Evolutionary conservation across 2,113 vertebrate genomes (phyloP).

Genomic region (Perccottus glenii): DNA sequence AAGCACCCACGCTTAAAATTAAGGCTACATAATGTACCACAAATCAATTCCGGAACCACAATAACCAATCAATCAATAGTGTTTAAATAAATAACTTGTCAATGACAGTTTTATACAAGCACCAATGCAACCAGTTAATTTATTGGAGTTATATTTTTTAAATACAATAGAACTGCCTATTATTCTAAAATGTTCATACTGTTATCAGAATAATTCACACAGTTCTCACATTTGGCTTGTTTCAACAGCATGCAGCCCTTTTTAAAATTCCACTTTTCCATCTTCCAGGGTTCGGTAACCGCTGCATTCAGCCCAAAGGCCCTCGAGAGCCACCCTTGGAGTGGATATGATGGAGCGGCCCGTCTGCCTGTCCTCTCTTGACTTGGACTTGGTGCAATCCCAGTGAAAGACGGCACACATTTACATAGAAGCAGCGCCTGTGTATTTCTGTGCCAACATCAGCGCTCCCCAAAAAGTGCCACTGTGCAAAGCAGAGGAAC

Average conservation of each 20-base stretch:
- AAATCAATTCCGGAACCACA: too few relatives aligned
- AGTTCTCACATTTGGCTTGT: not conserved
- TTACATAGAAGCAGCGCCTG: constrained; percentile 50
- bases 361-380: constrained; percentile 19
- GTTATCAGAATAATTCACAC: too few relatives aligned
- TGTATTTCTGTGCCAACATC: constrained; percentile 43
- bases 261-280: constrained; percentile 4
- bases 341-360: constrained; percentile 88
- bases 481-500: constrained; percentile 71
- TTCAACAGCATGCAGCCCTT: not conserved
- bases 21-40: too few relatives aligned
- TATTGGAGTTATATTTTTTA: too few relatives aligned
- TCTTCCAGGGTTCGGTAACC: constrained; percentile 88
- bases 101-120: too few relatives aligned
- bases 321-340: constrained; percentile 88
- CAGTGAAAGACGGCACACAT: constrained; percentile 40
- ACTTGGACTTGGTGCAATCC: constrained; percentile 68
- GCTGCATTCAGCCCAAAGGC: constrained; percentile 89
- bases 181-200: too few relatives aligned
- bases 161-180: too few relatives aligned
- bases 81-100: too few relatives aligned
- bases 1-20: too few relatives aligned
- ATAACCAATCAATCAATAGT: too few relatives aligned
- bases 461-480: constrained; percentile 77
- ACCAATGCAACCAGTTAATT: too few relatives aligned